Conservation (phyloP, 2,888 invertebrate genomes). For the Sericinus montela region DNA sequence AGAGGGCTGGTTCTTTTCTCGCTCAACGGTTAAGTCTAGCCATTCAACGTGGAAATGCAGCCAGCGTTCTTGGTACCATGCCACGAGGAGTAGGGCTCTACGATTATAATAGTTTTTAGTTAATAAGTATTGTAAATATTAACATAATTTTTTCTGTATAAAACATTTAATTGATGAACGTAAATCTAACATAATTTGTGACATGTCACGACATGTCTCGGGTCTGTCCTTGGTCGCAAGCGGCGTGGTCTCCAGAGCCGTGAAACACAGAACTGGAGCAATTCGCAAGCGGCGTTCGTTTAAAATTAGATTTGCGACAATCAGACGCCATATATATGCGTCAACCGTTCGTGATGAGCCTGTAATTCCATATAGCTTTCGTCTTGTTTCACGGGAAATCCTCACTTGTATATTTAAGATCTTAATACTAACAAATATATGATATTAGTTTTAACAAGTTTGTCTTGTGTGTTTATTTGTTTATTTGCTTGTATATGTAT, state of each 20-base stretch:
- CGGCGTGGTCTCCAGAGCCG: constrained; percentile 6
- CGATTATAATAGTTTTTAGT: too few species aligned
- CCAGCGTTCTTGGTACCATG: too few species aligned
- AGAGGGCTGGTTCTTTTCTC: too few species aligned
- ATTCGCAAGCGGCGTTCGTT: constrained; percentile 38
- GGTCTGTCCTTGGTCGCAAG: constrained; percentile 10
- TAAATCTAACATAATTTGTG: background rate
- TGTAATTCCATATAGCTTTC: constrained; percentile 14
- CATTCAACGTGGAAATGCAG: too few species aligned
- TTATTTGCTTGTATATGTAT: too few species aligned
- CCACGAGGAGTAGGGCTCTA: too few species aligned
- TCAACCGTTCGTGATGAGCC: constrained; percentile 12
- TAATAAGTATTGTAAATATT: too few species aligned
- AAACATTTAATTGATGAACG: too few species aligned
- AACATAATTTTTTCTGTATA: too few species aligned
- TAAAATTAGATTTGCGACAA: constrained; percentile 56
- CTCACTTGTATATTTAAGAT: background rate
- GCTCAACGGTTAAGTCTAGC: too few species aligned
- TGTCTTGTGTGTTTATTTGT: too few species aligned
- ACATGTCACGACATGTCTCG: constrained; percentile 15
- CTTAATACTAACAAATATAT: background rate
- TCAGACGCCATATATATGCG: constrained; percentile 31
- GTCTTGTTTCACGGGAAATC: constrained; percentile 7
- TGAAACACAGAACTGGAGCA: constrained; percentile 32
- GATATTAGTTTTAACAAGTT: too few species aligned